Conservation (phyloP, 1,140 invertebrate genomes). For the Drosophila equinoxialis region DNA sequence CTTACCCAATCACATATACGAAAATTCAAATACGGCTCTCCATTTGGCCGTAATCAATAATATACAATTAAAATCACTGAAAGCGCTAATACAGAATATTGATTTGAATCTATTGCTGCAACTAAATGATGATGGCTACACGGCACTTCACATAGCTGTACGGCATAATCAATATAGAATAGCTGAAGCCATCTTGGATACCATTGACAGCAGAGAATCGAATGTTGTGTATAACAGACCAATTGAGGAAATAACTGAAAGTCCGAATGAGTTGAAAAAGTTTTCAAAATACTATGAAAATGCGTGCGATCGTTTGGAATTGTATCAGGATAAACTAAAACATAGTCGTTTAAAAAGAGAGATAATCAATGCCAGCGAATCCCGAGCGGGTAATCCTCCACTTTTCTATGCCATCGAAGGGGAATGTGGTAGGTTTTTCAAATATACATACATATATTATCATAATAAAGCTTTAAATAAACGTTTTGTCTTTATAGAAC, state of each 20-base stretch:
- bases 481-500: conserved; percentile 48
- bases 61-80: conserved; percentile 49
- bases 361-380: conserved; percentile 58
- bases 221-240: conserved; percentile 43
- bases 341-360: conserved; percentile 48
- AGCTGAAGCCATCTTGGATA: conserved; percentile 64
- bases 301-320: conserved; percentile 51
- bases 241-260: background rate
- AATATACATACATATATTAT: background rate
- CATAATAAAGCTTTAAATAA: background rate
- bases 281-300: conserved; percentile 70
- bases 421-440: conserved; percentile 39
- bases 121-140: conserved; percentile 76
- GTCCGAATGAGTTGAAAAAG: conserved; percentile 21
- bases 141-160: conserved; percentile 65
- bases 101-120: conserved; percentile 63
- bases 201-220: conserved; percentile 59
- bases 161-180: conserved; percentile 62
- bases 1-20: conserved; percentile 54
- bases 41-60: conserved; percentile 74
- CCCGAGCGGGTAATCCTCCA: conserved; percentile 56
- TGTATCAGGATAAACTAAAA: conserved; percentile 36
- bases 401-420: conserved; percentile 76
- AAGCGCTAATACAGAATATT: conserved; percentile 50
- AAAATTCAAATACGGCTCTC: conserved; percentile 64